Percentiles rank a stretch among this genome's conserved stretches.
These are phyloP conservation scores for Diplodus sargus DNA, from an alignment of 2,797 vertebrate genomes.

Conservation along the genomic window DNA sequence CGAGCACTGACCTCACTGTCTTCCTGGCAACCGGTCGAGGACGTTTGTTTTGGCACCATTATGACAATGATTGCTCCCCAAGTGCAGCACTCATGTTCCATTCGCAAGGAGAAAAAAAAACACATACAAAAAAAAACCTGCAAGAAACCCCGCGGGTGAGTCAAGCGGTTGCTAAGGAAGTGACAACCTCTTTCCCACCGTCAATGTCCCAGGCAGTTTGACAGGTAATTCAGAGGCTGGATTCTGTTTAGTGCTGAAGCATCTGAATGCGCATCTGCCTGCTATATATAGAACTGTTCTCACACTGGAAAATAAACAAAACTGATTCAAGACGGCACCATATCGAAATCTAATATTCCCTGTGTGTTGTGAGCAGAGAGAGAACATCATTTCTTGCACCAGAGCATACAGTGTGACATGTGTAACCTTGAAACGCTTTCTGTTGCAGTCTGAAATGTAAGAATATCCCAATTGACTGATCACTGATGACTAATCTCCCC, in stretches of 20 bases:
- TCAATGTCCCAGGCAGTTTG: conserved; percentile 8
- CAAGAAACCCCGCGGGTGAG: conserved; percentile 26
- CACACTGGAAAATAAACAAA: conserved; percentile 5
- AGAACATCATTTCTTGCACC: conserved; percentile 13
- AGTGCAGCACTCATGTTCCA: conserved; percentile 35
- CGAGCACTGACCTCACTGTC: conserved; percentile 50
- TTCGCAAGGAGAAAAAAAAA: conserved; percentile 14
- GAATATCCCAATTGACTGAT: conserved; percentile 28
- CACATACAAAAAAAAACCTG: background rate
- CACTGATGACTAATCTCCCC: conserved; percentile 54
- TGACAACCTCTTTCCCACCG: conserved; percentile 35
- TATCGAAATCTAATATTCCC: conserved; percentile 3
- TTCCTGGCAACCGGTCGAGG: conserved; percentile 56
- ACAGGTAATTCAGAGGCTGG: conserved; percentile 26
- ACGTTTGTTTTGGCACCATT: conserved; percentile 68
- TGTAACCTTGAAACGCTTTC: conserved; percentile 49
- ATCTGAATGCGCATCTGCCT: conserved; percentile 9
- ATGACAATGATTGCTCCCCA: conserved; percentile 51
- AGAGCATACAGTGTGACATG: conserved; percentile 2
- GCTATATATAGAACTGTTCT: background rate
- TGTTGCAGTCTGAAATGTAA: conserved; percentile 41
- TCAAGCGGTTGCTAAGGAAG: conserved; percentile 50
- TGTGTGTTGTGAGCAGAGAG: background rate
- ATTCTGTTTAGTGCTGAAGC: conserved; percentile 11
- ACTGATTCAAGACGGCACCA: background rate